phyloP scores from a whole-genome alignment of 1,140 invertebrate genomes.

The Cyrtorhinus lividipennis region DNA sequence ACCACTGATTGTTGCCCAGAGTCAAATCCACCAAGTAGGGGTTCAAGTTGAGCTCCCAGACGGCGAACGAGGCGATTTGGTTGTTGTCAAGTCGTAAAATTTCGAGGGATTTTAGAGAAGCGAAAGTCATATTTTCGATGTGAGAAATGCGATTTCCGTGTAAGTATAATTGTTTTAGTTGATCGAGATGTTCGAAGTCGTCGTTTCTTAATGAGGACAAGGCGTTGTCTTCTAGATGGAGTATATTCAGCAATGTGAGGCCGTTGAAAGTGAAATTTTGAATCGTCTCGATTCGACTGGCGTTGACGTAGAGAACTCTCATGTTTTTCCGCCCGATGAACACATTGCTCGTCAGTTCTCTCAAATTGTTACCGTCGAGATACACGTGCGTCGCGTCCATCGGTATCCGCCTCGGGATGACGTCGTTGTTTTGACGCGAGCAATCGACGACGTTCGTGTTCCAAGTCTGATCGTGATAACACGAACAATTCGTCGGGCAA shows the following conservation, averaged over 20 bases:
- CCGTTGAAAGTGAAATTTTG: constrained; percentile 87
- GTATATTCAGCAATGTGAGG: constrained; percentile 56
- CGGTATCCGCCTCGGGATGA: constrained; percentile 70
- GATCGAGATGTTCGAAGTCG: constrained; percentile 73
- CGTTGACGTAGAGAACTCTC: constrained; percentile 69
- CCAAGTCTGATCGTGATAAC: constrained; percentile 85
- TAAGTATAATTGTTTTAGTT: constrained; percentile 68
- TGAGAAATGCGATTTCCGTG: constrained; percentile 68
- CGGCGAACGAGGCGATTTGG: constrained; percentile 58
- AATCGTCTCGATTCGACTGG: constrained; percentile 67
- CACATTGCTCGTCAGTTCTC: constrained; percentile 68
- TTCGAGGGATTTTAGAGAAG: constrained; percentile 60
- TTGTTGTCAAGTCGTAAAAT: constrained; percentile 73
- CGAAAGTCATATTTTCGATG: constrained; percentile 67
- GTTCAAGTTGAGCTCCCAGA: constrained; percentile 69
- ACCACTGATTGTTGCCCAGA: constrained; percentile 71
- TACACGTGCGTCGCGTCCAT: constrained; percentile 90
- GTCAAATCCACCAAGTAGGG: constrained; percentile 51
- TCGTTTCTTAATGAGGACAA: constrained; percentile 66
- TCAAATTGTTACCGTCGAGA: constrained; percentile 76
- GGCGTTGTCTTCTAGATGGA: constrained; percentile 75
- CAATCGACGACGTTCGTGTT: constrained; percentile 85
- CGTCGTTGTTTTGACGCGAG: constrained; percentile 52
- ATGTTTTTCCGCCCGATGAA: constrained; percentile 87
- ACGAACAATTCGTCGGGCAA: constrained; percentile 78